Evolutionary conservation across 1,140 invertebrate genomes (phyloP), one percentile per base, ranked within the genome.

Genomic region (Anagrus nilaparvatae): DNA sequence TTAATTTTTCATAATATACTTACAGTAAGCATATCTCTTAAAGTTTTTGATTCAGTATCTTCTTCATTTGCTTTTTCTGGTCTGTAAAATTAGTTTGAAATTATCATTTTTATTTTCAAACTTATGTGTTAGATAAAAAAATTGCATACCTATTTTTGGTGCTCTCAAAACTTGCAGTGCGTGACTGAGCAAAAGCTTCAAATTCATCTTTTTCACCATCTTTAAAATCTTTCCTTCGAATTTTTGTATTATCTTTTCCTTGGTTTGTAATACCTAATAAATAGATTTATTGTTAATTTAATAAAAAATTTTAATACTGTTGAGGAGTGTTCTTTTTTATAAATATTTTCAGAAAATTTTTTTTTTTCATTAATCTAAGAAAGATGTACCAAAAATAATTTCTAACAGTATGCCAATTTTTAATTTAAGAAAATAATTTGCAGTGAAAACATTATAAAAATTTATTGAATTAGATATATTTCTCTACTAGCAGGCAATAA

Each of bases 101-200:
- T 29, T 14, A 13, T 30, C 5, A 36, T 24, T 10, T 23, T 14
- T 24, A 24, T 24, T 3, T 13, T 24, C 12, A 23, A 10, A 14
- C n/a, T n/a, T n/a, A n/a, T n/a, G n/a, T n/a, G 21, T 24, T 36
- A 18, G 25, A 30, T 23, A 28, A 24, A 25, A 44, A 43, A 36
- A 18, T 46, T 50, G 38, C 49, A 55, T 61, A 83, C 81, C 74
- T 77, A 30, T 67, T 73, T 68, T 82, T 86, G 17, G 76, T 65
- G 27, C 65, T 74, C 63, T 84, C 82, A 51, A 82, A 84, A 16
- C 76, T 78, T 23, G 77, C 72, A 42, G 81, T 87, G 53, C 89
- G 71, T 4, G 87, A 89, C 58, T 92, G 87, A 31, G 88, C 89
- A 70, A 94, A 87, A 78, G 87, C 87, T 63, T 92, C 88, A 67